phyloP scores from a whole-genome alignment of 2,888 invertebrate species.

The Piscicola geometra region DNA sequence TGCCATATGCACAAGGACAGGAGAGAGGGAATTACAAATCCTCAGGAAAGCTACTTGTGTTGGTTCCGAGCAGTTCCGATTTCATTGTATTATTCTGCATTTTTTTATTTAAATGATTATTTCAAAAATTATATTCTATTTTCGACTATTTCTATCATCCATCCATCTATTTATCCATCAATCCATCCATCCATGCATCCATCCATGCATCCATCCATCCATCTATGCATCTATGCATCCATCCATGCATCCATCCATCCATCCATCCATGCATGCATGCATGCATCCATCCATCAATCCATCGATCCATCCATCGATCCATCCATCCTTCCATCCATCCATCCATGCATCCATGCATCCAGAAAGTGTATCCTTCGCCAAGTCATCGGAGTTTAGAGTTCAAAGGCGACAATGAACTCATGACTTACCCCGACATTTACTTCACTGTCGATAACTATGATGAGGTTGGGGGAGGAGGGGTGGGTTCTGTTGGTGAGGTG shows the following conservation, averaged over 20 bases:
- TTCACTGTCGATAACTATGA: conserved; percentile 99
- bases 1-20: conserved; percentile 94
- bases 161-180: too few species aligned
- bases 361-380: conserved; percentile 91
- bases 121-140: background rate
- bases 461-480: conserved; percentile 64
- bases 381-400: conserved; percentile 93
- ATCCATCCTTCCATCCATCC: too few species aligned
- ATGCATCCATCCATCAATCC: too few species aligned
- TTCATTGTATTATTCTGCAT: background rate
- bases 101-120: background rate
- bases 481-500: background rate
- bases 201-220: too few species aligned
- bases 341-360: too few species aligned
- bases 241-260: too few species aligned
- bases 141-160: too few species aligned
- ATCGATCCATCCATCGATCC: too few species aligned
- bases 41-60: conserved; percentile 83
- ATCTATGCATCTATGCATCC: too few species aligned
- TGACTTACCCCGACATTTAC: conserved; percentile 97
- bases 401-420: conserved; percentile 95
- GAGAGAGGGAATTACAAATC: conserved; percentile 93
- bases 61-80: conserved; percentile 39
- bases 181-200: too few species aligned
- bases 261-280: too few species aligned